phyloP scores from a whole-genome alignment of 1,140 invertebrate genomes.

The Mya arenaria region DNA sequence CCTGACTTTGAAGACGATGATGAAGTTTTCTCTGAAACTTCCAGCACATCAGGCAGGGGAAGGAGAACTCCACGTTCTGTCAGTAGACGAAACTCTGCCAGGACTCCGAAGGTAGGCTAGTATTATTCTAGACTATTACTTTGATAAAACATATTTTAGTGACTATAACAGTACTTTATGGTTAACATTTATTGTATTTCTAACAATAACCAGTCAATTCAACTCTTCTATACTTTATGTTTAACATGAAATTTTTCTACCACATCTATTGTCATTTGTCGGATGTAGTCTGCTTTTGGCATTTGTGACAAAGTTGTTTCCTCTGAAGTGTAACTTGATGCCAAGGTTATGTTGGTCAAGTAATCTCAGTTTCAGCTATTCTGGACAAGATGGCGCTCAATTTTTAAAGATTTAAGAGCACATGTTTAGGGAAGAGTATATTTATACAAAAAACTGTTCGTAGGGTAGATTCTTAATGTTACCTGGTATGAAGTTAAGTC shows the following conservation, averaged over 20 bases:
- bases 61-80: slow-evolving; percentile 22
- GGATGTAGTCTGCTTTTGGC: neutral
- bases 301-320: neutral
- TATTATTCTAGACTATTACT: neutral
- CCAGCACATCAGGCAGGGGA: neutral
- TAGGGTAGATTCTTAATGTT: neutral
- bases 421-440: neutral
- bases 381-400: too few species aligned
- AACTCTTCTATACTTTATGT: neutral
- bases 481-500: neutral
- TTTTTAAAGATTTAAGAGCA: neutral
- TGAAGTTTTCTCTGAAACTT: slow-evolving; percentile 34
- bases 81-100: neutral
- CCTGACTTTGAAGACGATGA: slow-evolving; percentile 33
- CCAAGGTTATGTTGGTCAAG: too few species aligned
- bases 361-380: too few species aligned
- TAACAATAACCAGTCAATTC: neutral
- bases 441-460: neutral
- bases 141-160: neutral
- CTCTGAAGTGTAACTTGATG: too few species aligned
- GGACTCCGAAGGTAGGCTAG: neutral
- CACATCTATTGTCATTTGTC: neutral
- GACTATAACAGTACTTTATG: neutral
- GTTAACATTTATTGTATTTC: neutral
- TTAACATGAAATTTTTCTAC: neutral